phyloP scores from a whole-genome alignment of 2,113 vertebrate genomes.

The Agelaius tricolor region DNA sequence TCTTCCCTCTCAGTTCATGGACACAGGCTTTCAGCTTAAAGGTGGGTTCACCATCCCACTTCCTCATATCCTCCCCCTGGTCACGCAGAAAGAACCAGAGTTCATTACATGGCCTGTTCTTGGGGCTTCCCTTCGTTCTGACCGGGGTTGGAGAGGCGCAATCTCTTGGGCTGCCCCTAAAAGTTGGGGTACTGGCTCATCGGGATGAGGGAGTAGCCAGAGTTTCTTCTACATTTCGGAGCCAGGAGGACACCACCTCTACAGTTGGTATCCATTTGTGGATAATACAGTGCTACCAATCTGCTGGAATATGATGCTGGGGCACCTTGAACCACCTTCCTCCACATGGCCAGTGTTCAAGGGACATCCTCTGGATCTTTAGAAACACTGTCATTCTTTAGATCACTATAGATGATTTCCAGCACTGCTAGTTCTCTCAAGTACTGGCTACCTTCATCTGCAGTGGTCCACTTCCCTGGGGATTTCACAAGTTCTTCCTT shows the following conservation, averaged over 20 bases:
- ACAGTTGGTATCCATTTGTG: not conserved
- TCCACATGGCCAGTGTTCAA: too few species aligned
- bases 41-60: not conserved
- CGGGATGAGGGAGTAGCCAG: not conserved
- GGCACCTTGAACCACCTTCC: too few species aligned
- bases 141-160: not conserved
- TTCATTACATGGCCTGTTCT: not conserved
- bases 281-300: too few species aligned
- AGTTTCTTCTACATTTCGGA: not conserved
- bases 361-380: too few species aligned
- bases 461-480: too few species aligned
- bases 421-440: too few species aligned
- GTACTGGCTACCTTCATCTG: too few species aligned
- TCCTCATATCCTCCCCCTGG: not conserved
- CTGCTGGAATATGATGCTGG: too few species aligned
- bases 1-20: not conserved
- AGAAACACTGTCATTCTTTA: too few species aligned
- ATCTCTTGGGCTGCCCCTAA: not conserved
- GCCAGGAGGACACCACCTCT: not conserved
- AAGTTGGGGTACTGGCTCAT: not conserved
- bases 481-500: too few species aligned
- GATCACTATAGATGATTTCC: too few species aligned
- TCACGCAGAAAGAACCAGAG: not conserved
- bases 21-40: not conserved
- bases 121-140: not conserved